Evolutionary conservation across 2,888 invertebrate genomes (phyloP).

Genomic region (Thymelicus acteon): DNA sequence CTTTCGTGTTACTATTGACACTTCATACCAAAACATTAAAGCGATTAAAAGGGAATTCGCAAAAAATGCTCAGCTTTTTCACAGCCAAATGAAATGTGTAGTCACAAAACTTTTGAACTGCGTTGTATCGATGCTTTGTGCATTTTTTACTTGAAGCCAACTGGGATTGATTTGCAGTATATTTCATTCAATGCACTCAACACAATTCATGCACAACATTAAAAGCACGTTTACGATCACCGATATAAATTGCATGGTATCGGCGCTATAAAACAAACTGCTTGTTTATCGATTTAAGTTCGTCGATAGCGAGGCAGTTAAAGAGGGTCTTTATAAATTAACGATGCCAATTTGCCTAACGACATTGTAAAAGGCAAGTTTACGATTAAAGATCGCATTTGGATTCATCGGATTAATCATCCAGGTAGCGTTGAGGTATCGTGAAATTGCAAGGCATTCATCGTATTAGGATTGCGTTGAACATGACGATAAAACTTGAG

Average conservation of each 20-base stretch:
- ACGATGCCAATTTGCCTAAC: conserved; percentile 82
- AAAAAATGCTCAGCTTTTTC: conserved; percentile 40
- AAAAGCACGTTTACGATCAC: conserved; percentile 61
- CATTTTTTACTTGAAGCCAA: conserved; percentile 35
- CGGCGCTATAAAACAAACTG: conserved; percentile 79
- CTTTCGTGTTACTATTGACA: conserved; percentile 80
- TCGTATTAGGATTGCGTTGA: conserved; percentile 41
- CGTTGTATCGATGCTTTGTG: conserved; percentile 29
- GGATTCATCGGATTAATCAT: conserved; percentile 9
- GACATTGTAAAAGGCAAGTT: conserved; percentile 82
- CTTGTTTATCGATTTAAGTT: conserved; percentile 80
- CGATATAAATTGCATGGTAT: conserved; percentile 73
- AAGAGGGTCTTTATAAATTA: conserved; percentile 78
- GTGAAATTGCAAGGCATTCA: conserved; percentile 31
- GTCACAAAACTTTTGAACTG: conserved; percentile 33
- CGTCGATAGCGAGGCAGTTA: conserved; percentile 76
- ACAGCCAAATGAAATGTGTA: conserved; percentile 24
- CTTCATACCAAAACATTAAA: conserved; percentile 79
- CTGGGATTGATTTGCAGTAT: conserved; percentile 41
- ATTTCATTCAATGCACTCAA: conserved; percentile 58
- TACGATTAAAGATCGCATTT: conserved; percentile 61
- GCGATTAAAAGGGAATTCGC: conserved; percentile 47
- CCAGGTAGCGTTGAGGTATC: conserved; percentile 15
- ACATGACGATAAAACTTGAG: conserved; percentile 52
- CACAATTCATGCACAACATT: conserved; percentile 62